These are phyloP conservation scores for Wasmannia auropunctata DNA, from an alignment of 1,140 invertebrate species.

Conservation along the genomic window DNA sequence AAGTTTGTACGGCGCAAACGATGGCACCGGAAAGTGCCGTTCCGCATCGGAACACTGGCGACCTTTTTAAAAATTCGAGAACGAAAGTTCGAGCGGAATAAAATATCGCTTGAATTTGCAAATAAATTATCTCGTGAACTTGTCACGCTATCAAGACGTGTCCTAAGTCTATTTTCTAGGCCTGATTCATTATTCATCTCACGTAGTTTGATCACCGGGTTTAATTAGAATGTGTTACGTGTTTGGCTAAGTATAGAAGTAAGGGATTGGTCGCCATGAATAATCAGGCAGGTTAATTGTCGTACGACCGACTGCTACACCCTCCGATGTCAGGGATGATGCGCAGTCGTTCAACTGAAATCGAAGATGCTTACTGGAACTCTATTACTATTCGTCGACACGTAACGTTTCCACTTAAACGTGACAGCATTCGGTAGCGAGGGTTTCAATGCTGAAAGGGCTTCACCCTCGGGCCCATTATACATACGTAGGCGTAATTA, in stretches of 20 bases:
- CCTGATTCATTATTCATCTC: conserved; percentile 7
- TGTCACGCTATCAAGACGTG: neutral
- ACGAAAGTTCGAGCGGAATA: neutral
- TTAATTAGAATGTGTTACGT: neutral
- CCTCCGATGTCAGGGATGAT: neutral
- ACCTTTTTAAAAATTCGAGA: neutral
- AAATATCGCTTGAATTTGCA: neutral
- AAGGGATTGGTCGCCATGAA: neutral
- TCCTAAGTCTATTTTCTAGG: neutral
- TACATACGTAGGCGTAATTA: conserved; percentile 67
- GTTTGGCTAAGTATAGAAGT: neutral
- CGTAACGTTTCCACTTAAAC: conserved; percentile 63
- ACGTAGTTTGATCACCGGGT: neutral
- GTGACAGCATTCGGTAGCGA: conserved; percentile 55
- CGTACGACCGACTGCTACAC: neutral
- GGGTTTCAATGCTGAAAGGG: conserved; percentile 70
- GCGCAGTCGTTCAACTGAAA: neutral
- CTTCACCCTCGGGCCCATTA: conserved; percentile 61
- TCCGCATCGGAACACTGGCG: neutral
- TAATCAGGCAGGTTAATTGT: neutral
- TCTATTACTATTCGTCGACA: conserved; percentile 56
- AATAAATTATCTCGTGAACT: neutral
- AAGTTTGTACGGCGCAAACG: neutral
- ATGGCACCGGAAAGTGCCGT: neutral
- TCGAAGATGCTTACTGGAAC: neutral